These are phyloP conservation scores for Grantiella picta DNA, from an alignment of 2,113 vertebrate genomes.

Conservation along the genomic window DNA sequence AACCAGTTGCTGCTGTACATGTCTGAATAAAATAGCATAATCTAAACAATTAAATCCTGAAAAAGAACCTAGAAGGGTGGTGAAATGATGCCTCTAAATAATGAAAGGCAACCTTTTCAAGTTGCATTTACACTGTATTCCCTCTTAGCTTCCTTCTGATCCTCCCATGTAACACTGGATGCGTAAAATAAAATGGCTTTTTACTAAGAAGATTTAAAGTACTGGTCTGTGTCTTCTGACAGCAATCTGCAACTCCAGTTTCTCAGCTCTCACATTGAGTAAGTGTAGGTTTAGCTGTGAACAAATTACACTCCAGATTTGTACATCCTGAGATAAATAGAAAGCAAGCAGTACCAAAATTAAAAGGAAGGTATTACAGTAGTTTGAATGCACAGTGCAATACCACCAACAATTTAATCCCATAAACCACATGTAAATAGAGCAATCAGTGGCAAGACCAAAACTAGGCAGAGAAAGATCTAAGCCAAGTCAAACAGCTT, in stretches of 20 bases:
- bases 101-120: neutral
- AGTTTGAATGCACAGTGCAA: neutral
- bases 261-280: neutral
- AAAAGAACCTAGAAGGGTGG: neutral
- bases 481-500: neutral
- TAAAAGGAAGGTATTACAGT: neutral
- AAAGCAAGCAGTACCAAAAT: neutral
- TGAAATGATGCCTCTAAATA: neutral
- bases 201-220: conserved; percentile 1
- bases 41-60: neutral
- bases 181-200: neutral
- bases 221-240: neutral
- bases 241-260: neutral
- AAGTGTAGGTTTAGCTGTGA: neutral
- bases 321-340: conserved; percentile 32
- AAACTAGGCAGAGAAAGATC: neutral
- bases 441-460: neutral
- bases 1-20: neutral
- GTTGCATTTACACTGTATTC: neutral
- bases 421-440: neutral
- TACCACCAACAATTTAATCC: neutral
- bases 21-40: neutral
- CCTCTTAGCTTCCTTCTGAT: neutral
- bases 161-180: neutral
- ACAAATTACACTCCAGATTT: conserved; percentile 19